Base-by-base conservation (phyloP, 2,888 invertebrate species). In the Tridacna gigas region DNA sequence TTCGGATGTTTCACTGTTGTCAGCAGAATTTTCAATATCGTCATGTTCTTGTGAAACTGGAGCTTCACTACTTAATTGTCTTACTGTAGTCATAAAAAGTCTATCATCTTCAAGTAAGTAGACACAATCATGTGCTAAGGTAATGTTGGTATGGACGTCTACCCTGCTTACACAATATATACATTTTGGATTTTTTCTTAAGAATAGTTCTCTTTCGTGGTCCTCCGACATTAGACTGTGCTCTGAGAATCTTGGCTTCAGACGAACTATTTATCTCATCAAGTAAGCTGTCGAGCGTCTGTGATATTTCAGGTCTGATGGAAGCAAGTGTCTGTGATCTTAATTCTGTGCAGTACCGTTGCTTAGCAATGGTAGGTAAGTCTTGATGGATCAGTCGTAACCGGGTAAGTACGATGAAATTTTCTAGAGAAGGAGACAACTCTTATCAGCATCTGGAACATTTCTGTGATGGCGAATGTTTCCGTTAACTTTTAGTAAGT, bases 251-350 rank as follows among this genome's bases (percentile, higher is more conserved):
- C 61, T 76, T 83, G 9, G 82, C 75, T 0, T 83, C 82, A 25
- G 67, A 77, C 61, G 13, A 74, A 71, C 80, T 48, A 12, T 69
- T 78, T 4, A 86, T 61, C 78, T 89, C 89, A 25, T 89, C 88
- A 15, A 89, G 75, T n/a, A 90, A 61, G 18, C 82, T 84, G 22
- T 77, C 69, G 13, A 89, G 67, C 20, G 89, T 84, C 22, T 74
- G 77, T 0, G 86, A 89, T 11, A 89, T 89, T 69, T 89, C 88
- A 0, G 86, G 86, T 76, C 88, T 90, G 9, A 89, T 78, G 13
- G 87, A 87, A 20, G 87, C 87, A 0, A 89, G 63, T n/a, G 89
- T 89, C 11, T 75, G 71, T 2, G 81, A 77, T 0, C 88, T 65
- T 13, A 88, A 61, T 47, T 90, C 88, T 12, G 89, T 86, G 0